These are phyloP conservation scores for Ceratitis capitata DNA, from an alignment of 1,140 invertebrate genomes.

Conservation along the genomic window DNA sequence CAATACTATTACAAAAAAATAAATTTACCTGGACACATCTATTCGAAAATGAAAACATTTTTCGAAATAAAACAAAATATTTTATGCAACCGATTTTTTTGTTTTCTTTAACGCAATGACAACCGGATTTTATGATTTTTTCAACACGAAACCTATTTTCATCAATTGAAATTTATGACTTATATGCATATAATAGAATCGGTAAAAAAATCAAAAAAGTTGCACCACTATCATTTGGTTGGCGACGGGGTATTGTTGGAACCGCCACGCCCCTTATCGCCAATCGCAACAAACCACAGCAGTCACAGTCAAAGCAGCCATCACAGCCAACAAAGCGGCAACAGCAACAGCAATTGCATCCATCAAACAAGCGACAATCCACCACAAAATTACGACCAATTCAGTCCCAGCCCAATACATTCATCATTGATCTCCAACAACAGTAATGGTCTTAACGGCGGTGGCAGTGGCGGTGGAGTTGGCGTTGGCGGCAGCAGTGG, in stretches of 20 bases:
- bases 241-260: slow-evolving; percentile 37
- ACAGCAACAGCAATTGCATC: slow-evolving; percentile 50
- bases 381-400: slow-evolving; percentile 44
- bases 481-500: slow-evolving; percentile 31
- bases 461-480: slow-evolving; percentile 15
- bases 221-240: slow-evolving; percentile 38
- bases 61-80: slow-evolving; percentile 34
- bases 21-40: neutral
- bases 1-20: neutral
- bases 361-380: slow-evolving; percentile 45
- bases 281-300: slow-evolving; percentile 18
- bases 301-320: slow-evolving; percentile 28
- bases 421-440: slow-evolving; percentile 48
- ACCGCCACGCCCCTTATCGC: slow-evolving; percentile 11
- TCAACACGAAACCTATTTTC: neutral
- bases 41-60: slow-evolving; percentile 18
- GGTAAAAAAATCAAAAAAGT: slow-evolving; percentile 40
- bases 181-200: slow-evolving; percentile 23
- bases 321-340: slow-evolving; percentile 44
- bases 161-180: neutral
- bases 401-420: slow-evolving; percentile 46
- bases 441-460: slow-evolving; percentile 39
- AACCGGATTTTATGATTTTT: slow-evolving; percentile 17
- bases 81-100: slow-evolving; percentile 19
- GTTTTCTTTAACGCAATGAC: slow-evolving; percentile 4